Conservation (phyloP, 2,888 invertebrate species). For the Aplocera efformata region DNA sequence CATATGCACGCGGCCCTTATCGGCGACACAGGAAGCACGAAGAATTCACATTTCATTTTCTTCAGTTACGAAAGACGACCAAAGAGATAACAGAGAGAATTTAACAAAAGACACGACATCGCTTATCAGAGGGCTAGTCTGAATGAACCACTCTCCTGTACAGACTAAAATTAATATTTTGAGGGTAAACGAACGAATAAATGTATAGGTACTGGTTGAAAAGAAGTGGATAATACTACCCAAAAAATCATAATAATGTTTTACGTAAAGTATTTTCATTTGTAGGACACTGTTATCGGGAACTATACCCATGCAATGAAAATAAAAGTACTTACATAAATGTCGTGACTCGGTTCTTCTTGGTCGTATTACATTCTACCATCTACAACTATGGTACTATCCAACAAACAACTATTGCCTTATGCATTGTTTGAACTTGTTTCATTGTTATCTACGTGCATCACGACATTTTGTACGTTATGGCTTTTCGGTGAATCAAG, state of each 20-base stretch:
- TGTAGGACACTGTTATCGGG: no score
- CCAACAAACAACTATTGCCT: constrained; percentile 1
- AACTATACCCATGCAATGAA: constrained; percentile 3
- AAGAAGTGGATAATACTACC: no score
- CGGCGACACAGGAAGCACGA: no score
- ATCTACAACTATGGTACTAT: not conserved
- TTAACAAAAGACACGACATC: constrained; percentile 36
- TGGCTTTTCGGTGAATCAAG: constrained; percentile 31
- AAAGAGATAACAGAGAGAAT: constrained; percentile 51
- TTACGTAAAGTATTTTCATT: no score
- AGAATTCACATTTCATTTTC: no score
- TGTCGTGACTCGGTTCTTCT: constrained; percentile 22
- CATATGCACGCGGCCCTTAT: no score
- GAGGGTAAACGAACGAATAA: not conserved
- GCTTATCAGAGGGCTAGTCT: constrained; percentile 35
- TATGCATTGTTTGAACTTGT: constrained; percentile 27
- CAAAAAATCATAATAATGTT: no score
- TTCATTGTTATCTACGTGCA: constrained; percentile 27
- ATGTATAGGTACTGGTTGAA: constrained; percentile 14
- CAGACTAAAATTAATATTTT: no score
- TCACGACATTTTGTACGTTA: constrained; percentile 26
- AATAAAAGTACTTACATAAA: constrained; percentile 1
- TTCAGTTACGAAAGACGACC: constrained; percentile 17
- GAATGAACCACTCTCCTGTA: not conserved
- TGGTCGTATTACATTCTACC: constrained; percentile 11